Evolutionary conservation across 2,888 invertebrate genomes (phyloP).

Genomic region (Eupithecia subfuscata): DNA sequence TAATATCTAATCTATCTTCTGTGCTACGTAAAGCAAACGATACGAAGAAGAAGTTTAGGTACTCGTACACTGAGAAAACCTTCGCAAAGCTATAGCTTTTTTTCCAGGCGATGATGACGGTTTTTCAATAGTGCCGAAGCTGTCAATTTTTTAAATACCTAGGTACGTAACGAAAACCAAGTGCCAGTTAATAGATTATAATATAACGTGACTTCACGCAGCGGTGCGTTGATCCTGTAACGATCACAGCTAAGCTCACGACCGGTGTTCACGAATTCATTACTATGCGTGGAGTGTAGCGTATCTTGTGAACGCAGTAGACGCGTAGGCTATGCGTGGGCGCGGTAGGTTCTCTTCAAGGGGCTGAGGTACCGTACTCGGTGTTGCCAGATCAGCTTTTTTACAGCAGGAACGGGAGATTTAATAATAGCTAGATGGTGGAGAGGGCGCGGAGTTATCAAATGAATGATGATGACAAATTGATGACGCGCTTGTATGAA

Average conservation of each 20-base stretch:
- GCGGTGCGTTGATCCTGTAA: constrained; percentile 40
- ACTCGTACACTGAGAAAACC: not conserved
- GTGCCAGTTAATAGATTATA: constrained; percentile 21
- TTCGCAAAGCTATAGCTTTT: not conserved
- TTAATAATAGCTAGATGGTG: not conserved
- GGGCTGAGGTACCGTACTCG: constrained; percentile 40
- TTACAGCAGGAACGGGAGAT: not conserved
- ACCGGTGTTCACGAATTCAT: constrained; percentile 49
- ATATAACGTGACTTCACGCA: constrained; percentile 30
- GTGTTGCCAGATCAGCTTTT: constrained; percentile 33
- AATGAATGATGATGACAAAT: too few relatives aligned
- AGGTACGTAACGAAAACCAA: not conserved
- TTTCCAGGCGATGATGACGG: not conserved
- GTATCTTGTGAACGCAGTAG: constrained; percentile 51
- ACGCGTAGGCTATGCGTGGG: constrained; percentile 72
- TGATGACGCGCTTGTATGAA: not conserved
- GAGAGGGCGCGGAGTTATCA: not conserved
- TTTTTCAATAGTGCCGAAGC: not conserved
- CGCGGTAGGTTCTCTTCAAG: constrained; percentile 48
- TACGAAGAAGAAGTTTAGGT: not conserved
- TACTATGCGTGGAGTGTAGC: constrained; percentile 65
- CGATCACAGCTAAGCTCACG: constrained; percentile 37
- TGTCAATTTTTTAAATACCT: not conserved
- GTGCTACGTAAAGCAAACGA: not conserved
- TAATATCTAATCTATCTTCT: not conserved